Conservation (phyloP, 2,113 vertebrate species). For the Labeo catla region DNA sequence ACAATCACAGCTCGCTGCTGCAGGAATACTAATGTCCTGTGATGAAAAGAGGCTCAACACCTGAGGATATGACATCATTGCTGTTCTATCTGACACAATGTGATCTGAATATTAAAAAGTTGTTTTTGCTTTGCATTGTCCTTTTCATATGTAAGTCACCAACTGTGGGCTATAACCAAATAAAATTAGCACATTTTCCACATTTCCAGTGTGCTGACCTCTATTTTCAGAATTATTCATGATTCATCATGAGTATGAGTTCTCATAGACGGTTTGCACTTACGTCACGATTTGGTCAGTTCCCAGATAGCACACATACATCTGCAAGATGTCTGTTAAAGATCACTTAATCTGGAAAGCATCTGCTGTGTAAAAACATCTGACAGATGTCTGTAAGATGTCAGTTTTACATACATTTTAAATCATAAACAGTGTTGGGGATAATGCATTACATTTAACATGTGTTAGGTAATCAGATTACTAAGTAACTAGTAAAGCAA, state of each 20-base stretch:
- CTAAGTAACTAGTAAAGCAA: no score
- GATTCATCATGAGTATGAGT: neutral
- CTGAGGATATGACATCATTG: neutral
- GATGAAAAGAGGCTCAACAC: slow-evolving; percentile 6
- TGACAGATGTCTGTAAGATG: no score
- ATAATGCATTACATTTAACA: no score
- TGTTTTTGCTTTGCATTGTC: neutral
- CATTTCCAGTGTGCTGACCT: neutral
- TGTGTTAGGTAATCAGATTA: no score
- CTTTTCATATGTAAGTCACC: neutral
- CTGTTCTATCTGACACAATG: neutral
- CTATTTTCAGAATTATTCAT: neutral
- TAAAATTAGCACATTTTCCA: neutral
- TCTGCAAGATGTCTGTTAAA: no score
- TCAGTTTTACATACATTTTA: no score
- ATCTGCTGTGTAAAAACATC: no score
- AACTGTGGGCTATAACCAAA: neutral
- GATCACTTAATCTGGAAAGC: no score
- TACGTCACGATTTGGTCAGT: no score
- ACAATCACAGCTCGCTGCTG: neutral
- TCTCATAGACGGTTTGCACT: no score
- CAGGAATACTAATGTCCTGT: slow-evolving; percentile 5
- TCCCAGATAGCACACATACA: no score
- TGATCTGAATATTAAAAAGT: neutral
- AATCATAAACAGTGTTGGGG: no score